phyloP scores from a whole-genome alignment of 2,888 invertebrate genomes.

The Lithosia quadra region DNA sequence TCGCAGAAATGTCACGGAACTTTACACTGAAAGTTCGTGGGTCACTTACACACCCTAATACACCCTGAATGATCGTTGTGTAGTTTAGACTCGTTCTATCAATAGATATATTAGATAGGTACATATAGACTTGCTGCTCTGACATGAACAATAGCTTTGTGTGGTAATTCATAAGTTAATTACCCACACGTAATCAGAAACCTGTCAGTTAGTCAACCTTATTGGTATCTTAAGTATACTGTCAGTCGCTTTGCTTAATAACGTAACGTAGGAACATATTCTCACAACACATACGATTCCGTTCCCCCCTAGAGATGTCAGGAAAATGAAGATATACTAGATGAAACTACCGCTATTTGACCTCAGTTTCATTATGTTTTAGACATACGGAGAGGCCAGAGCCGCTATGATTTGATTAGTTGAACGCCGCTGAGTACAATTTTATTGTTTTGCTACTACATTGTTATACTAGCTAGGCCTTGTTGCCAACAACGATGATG shows the following conservation, averaged over 20 bases:
- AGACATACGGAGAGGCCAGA: slow-evolving; percentile 26
- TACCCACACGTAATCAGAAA: background rate
- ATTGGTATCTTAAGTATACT: slow-evolving; percentile 6
- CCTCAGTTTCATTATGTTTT: slow-evolving; percentile 41
- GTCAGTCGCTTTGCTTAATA: background rate
- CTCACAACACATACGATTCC: background rate
- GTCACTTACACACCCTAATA: background rate
- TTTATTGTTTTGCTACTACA: slow-evolving; percentile 52
- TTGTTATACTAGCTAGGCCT: slow-evolving; percentile 39
- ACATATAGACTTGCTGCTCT: background rate
- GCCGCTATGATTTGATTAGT: slow-evolving; percentile 37
- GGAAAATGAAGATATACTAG: slow-evolving; percentile 11
- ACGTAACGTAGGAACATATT: background rate
- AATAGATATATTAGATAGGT: too few relatives aligned
- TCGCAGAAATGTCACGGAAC: background rate
- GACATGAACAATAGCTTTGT: background rate
- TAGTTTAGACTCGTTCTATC: background rate
- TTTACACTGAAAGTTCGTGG: background rate
- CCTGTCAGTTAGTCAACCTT: background rate
- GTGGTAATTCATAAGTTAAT: background rate
- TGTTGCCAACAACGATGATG: slow-evolving; percentile 17
- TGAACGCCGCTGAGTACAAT: slow-evolving; percentile 39
- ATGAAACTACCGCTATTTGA: slow-evolving; percentile 26
- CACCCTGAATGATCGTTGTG: background rate
- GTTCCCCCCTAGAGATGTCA: background rate